Base-by-base conservation (phyloP, 2,113 vertebrate species). In the Galemys pyrenaicus region DNA sequence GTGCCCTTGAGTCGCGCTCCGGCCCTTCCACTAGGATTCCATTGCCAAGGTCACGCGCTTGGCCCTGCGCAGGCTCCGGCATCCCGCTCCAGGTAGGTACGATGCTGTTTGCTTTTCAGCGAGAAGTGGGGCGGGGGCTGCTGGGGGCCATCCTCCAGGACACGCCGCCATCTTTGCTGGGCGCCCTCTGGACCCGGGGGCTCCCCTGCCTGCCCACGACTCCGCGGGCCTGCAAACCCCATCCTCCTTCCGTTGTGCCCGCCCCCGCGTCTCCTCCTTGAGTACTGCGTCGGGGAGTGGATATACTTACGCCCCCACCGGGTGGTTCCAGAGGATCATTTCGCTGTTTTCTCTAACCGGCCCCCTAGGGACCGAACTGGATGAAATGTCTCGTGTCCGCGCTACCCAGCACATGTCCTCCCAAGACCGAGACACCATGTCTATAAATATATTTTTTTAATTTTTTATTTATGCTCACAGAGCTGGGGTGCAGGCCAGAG, bases 71-170 rank as follows among this genome's bases (percentile, higher is more conserved):
- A n/a, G 20, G 56, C 54, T 67, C 62, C 35, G 51, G n/a, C 44
- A 71, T 3, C 51, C 82, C 44, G 41, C 73, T 65, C 54, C 96
- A 97, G 96, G 97, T 97, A 91, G 96, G 96, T 97, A 56, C 4
- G 5, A 24, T 28, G 16, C 39, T 92, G 5, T 51, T 51, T 88
- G 85, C 56, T 93, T 92, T 92, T 7, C 73, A 94, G 87, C 49
- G 89, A 67, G 67, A 67, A 5, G 13, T 10, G 4, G 16, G 26
- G 26, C 10, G 11, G n/a, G 87, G 68, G 16, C 70, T 1, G n/a
- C n/a, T 10, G 26, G 46, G 44, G 30, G 7, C 5, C 4, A 39
- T 58, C 67, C 20, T 16, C 68, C n/a, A 51, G 67, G 49, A 67
- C 60, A 32, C 67, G 39, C 5, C n/a, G 60, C 89, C 39, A 26